Conservation (phyloP, 2,888 invertebrate species). For the Heliconius charithonia region DNA sequence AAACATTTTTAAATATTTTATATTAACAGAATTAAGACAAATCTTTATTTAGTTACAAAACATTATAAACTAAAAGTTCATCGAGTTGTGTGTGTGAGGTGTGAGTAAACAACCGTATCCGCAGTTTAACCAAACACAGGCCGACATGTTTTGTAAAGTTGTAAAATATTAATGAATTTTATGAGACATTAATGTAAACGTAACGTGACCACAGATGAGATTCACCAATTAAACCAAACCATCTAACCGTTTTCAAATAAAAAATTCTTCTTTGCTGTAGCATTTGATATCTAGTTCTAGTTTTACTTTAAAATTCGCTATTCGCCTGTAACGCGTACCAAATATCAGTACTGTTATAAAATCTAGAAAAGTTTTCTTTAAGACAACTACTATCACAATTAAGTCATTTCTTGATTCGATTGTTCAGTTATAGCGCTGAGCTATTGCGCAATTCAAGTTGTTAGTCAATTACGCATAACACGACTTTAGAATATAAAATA, state of each 20-base stretch:
- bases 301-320: neutral
- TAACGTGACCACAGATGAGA: slow-evolving; percentile 12
- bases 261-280: neutral
- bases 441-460: too few species aligned
- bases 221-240: neutral
- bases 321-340: neutral
- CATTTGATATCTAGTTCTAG: neutral
- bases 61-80: slow-evolving; percentile 28
- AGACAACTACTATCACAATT: neutral
- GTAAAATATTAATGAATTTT: slow-evolving; percentile 33
- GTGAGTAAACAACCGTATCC: slow-evolving; percentile 39
- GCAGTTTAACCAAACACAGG: slow-evolving; percentile 41
- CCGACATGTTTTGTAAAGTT: slow-evolving; percentile 41
- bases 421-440: neutral
- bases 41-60: slow-evolving; percentile 37
- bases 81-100: too few species aligned
- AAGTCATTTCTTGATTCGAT: neutral
- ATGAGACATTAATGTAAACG: slow-evolving; percentile 27
- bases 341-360: neutral
- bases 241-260: neutral
- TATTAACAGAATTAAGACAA: slow-evolving; percentile 5
- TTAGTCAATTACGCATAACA: too few species aligned
- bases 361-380: neutral
- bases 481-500: neutral
- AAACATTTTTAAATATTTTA: neutral